Evolutionary conservation across 1,140 invertebrate species (phyloP).

Genomic region (Diprion similis): DNA sequence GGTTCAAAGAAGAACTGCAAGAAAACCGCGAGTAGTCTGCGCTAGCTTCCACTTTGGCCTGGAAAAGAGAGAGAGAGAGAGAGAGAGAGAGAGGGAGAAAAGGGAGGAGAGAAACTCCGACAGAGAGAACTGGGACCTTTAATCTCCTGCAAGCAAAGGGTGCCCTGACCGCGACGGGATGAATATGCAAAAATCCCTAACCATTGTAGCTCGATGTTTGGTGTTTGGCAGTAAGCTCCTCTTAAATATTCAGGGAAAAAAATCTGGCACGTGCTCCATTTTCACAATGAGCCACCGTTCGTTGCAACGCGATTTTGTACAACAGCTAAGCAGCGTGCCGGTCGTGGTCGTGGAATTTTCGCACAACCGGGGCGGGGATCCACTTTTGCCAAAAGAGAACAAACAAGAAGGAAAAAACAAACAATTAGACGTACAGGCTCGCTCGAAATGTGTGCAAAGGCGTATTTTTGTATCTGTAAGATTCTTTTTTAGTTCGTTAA

Average conservation of each 20-base stretch:
- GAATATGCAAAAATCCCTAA: slow-evolving; percentile 4
- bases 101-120: not conserved
- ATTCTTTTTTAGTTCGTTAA: too few relatives aligned
- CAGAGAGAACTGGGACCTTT: slow-evolving; percentile 3
- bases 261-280: not conserved
- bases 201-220: not conserved
- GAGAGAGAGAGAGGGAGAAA: not conserved
- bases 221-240: not conserved
- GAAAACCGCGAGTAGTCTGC: not conserved
- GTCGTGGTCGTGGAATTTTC: not conserved
- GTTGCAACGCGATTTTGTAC: too few relatives aligned
- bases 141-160: slow-evolving; percentile 5
- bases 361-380: not conserved
- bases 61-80: too few relatives aligned
- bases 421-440: too few relatives aligned
- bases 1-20: not conserved
- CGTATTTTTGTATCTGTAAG: too few relatives aligned
- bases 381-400: too few relatives aligned
- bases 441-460: too few relatives aligned
- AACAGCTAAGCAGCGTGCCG: not conserved
- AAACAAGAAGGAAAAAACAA: too few relatives aligned
- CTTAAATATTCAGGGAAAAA: not conserved
- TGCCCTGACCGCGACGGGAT: not conserved
- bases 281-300: not conserved
- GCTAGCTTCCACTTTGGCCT: not conserved